Evolutionary conservation across 2,888 invertebrate genomes (phyloP), one percentile per base, ranked within the genome.

Genomic region (Himalopsyche tibetana): DNA sequence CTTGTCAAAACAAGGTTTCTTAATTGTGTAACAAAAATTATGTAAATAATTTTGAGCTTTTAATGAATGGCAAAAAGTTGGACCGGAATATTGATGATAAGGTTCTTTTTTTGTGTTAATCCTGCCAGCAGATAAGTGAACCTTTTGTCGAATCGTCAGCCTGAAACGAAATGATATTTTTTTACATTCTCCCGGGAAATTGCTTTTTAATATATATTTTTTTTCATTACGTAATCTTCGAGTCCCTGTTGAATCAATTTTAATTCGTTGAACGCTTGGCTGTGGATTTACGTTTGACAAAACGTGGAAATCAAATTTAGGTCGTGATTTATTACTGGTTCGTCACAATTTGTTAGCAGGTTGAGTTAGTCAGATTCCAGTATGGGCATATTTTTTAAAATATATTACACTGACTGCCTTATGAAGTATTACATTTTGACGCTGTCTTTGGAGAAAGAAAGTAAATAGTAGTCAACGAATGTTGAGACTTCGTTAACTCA

Each of bases 131-230:
- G 63, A 63, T 63, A 63, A 63, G 63, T 63, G 63, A 19, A 63
- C 63, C 63, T 63, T 63, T 63, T 63, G 63, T 28, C 19, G 9
- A 63, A 63, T 63, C 8, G 63, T 19, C 63, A 63, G 63, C 4
- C 63, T 9, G 28, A 63, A 19, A 63, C 63, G 0, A 28, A 63
- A 63, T 19, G 63, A 63, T 19, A 11, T 51, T 51, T 63, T 63
- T 63, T 19, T 11, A 11, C 9, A 63, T 63, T 63, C 63, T 28
- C 63, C 11, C 28, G 63, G 63, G 19, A 63, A 63, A 63, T 63
- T 63, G 63, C 63, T 63, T 63, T 63, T 63, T 63, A 63, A 63
- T 63, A 12, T 11, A 63, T 63, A 63, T 63, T 51, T 63, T 63
- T 63, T 63, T 63, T 63, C 63, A 63, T 56, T 19, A 63, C 9